These are phyloP conservation scores for Automeris io DNA, from an alignment of 2,888 invertebrate species.

Conservation along the genomic window DNA sequence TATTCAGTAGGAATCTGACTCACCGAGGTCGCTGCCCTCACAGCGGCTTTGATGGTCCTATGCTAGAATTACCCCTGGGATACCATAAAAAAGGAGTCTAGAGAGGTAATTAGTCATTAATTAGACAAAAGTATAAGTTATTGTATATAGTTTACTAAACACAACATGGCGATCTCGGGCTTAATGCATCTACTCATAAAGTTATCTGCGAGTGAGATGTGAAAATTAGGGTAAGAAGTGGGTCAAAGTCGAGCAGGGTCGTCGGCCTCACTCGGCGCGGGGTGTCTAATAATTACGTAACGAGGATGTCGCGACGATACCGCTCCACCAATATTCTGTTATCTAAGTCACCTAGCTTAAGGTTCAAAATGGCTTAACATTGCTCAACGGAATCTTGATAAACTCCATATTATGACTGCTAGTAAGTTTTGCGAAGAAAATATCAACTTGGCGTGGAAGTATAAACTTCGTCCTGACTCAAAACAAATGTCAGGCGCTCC, in stretches of 20 bases:
- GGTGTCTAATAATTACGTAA: constrained; percentile 67
- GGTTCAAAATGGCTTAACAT: constrained; percentile 22
- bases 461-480: constrained; percentile 25
- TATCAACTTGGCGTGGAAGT: constrained; percentile 23
- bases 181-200: neutral
- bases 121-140: too few relatives aligned
- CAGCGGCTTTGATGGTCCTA: too few relatives aligned
- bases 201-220: constrained; percentile 54
- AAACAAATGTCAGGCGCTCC: constrained; percentile 24
- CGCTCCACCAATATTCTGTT: constrained; percentile 20
- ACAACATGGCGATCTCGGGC: too few relatives aligned
- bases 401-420: constrained; percentile 31
- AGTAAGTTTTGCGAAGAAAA: constrained; percentile 25
- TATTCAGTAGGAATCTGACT: too few relatives aligned
- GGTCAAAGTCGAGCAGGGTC: constrained; percentile 73
- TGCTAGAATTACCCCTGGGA: too few relatives aligned
- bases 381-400: constrained; percentile 21
- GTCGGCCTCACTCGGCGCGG: constrained; percentile 45
- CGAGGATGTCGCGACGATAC: constrained; percentile 46
- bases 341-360: constrained; percentile 21
- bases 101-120: too few relatives aligned
- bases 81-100: too few relatives aligned
- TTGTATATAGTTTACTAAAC: too few relatives aligned
- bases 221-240: constrained; percentile 71
- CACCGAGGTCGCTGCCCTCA: too few relatives aligned